Evolutionary conservation across 2,113 vertebrate genomes (phyloP).

Genomic region (Melanocharis versteri): DNA sequence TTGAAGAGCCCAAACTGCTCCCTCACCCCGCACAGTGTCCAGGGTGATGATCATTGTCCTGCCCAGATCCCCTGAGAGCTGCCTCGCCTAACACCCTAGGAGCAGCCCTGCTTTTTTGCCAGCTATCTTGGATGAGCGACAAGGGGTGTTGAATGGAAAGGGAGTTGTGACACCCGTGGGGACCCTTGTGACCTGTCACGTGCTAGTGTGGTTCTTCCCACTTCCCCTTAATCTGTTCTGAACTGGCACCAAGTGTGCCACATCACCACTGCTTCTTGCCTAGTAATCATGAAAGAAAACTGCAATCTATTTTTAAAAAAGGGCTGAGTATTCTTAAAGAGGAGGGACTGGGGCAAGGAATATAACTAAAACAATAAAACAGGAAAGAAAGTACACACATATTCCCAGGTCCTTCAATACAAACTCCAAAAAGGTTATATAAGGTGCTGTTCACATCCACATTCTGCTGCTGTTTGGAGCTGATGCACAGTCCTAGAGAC

Average conservation of each 20-base stretch:
- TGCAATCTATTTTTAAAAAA: neutral
- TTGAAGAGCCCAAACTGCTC: neutral
- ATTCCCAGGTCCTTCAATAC: neutral
- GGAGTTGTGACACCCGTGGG: fast-evolving
- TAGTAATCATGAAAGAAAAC: neutral
- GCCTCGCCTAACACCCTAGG: fast-evolving
- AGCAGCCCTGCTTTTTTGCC: neutral
- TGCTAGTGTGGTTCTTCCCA: neutral
- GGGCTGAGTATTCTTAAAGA: neutral
- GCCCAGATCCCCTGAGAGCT: neutral
- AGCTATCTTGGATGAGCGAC: fast-evolving
- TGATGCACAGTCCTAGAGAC: neutral
- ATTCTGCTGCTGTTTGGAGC: neutral
- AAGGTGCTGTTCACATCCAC: neutral
- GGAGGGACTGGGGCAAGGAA: neutral
- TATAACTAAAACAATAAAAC: neutral
- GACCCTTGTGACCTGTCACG: neutral
- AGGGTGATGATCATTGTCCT: neutral
- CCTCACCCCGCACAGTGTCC: neutral
- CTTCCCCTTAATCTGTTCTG: neutral
- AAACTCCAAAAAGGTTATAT: neutral
- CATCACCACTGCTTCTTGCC: neutral
- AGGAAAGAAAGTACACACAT: neutral
- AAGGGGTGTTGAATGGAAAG: neutral
- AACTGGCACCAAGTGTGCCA: neutral